These are phyloP conservation scores for Steinernema khuongi DNA, from an alignment of 1,140 invertebrate species.

Conservation along the genomic window DNA sequence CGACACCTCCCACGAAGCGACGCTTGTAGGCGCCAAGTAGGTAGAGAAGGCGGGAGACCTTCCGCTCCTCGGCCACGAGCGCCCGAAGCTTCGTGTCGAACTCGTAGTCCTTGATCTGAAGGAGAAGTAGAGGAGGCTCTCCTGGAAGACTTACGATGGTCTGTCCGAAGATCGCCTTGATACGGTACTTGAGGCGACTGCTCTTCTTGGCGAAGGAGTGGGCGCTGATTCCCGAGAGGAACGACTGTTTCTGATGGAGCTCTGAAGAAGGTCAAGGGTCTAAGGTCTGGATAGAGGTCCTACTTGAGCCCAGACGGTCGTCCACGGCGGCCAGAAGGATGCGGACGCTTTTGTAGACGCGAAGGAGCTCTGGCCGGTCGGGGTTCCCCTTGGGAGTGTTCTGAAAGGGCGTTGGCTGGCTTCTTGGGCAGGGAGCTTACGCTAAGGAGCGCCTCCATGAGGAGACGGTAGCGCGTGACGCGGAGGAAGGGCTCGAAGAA, in stretches of 20 bases:
- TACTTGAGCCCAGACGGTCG: not conserved
- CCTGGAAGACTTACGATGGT: not conserved
- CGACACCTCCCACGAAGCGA: not conserved
- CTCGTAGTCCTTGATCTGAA: constrained; percentile 38
- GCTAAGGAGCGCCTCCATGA: not conserved
- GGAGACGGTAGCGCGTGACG: not conserved
- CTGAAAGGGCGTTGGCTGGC: not conserved
- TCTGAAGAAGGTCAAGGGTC: not conserved
- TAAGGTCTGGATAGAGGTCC: not conserved
- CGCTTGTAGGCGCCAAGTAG: constrained; percentile 40
- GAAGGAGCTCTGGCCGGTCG: not conserved
- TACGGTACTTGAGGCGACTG: constrained; percentile 45
- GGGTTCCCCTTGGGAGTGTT: not conserved
- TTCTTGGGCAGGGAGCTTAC: not conserved
- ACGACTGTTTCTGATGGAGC: not conserved
- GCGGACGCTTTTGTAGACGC: not conserved
- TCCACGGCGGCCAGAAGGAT: not conserved
- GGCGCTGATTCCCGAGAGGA: not conserved
- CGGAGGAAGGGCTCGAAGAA: not conserved
- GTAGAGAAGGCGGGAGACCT: constrained; percentile 47
- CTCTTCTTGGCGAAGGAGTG: constrained; percentile 49
- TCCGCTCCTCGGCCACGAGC: constrained; percentile 42
- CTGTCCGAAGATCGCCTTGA: constrained; percentile 38
- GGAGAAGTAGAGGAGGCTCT: not conserved
- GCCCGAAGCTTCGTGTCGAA: constrained; percentile 36